These are phyloP conservation scores for Pheosia tremula DNA, from an alignment of 2,888 invertebrate genomes.

Conservation along the genomic window DNA sequence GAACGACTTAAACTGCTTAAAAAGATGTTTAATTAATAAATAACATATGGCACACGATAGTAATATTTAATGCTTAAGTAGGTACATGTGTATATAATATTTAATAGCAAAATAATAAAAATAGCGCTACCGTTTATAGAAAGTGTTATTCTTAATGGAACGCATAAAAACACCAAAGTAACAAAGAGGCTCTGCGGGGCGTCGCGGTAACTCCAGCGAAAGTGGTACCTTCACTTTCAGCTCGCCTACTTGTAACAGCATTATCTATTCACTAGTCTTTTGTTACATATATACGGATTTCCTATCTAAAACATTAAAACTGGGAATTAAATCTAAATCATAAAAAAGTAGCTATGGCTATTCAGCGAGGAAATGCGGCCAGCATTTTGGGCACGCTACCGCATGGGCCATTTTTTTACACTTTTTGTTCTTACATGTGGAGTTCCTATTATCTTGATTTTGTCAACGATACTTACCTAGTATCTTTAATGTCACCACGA, in stretches of 20 bases:
- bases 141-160: slow-evolving; percentile 46
- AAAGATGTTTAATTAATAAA: no score
- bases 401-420: no score
- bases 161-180: slow-evolving; percentile 38
- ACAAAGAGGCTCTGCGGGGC: slow-evolving; percentile 41
- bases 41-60: neutral
- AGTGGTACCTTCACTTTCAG: slow-evolving; percentile 71
- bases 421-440: no score
- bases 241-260: slow-evolving; percentile 32
- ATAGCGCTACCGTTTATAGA: slow-evolving; percentile 41
- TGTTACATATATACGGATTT: slow-evolving; percentile 3
- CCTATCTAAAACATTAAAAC: neutral
- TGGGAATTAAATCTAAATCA: no score
- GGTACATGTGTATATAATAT: neutral
- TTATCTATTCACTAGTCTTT: slow-evolving; percentile 7
- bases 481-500: neutral
- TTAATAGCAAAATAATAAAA: slow-evolving; percentile 8
- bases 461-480: no score
- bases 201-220: slow-evolving; percentile 57
- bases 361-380: no score
- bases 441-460: no score
- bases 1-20: no score
- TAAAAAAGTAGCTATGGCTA: no score
- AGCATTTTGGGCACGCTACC: no score
- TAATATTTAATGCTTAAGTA: neutral